Base-by-base conservation (phyloP, 2,888 invertebrate genomes). In the Nephrocerus scutellatus region DNA sequence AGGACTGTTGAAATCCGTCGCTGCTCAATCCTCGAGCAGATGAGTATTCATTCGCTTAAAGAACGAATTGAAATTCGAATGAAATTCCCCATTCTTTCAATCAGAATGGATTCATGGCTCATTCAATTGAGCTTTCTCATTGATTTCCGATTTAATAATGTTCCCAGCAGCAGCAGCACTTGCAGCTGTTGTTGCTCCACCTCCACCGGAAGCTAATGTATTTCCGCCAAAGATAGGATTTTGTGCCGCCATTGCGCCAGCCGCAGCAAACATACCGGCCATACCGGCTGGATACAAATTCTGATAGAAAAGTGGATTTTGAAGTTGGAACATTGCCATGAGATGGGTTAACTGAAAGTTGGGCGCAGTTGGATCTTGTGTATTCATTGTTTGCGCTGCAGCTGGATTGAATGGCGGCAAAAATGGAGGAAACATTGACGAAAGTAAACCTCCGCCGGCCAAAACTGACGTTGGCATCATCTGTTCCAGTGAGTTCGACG, bases 241-340 rank as follows among this genome's bases (percentile, higher is more conserved):
- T 39, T 45, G 10, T 25, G 39, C 26, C 36, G 51, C 31, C 14
- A 37, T 42, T 42, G 40, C 44, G 18, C 41, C 31, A 13, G 47
- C 43, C 9, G 46, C 41, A 21, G 42, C 43, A 24, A 46, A 46
- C 35, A 52, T 39, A 3, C 55, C 49, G 26, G 54, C 48, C 41
- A 54, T 50, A 19, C 54, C 53, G 6, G 53, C 59, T 0, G 67
- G 63, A 47, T 66, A 66, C 6, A 66, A 54, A 46, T 66, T 64
- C 39, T 66, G 64, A 52, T 64, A 66, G 53, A 64, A 66, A 8
- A 66, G 57, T 20, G 64, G 64, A 46, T 64, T 66, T 44, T 64
- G 64, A 26, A 64, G 41, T 43, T 64, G 64, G 33, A 64, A 64
- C 16, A 64, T 51, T 4, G 64, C 64, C 64, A 64, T 66, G 21